A percentile compares a stretch with the other conserved stretches of the same genome.
phyloP scores from a whole-genome alignment of 2,797 vertebrate genomes.

The Danio aesculapii region DNA sequence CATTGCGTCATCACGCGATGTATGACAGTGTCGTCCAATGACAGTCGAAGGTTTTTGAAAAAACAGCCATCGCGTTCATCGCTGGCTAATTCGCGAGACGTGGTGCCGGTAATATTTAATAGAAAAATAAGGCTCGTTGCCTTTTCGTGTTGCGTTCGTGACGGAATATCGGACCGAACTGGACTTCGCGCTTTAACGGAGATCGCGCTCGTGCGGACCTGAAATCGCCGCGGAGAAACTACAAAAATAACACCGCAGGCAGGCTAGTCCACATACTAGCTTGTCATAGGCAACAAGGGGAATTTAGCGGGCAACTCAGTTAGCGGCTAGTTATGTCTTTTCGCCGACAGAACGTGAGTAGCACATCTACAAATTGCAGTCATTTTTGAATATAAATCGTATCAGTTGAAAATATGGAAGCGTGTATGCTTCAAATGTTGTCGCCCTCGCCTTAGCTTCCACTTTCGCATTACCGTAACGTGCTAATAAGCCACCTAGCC shows the following conservation, averaged over 20 bases:
- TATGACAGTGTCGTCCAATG: constrained; percentile 49
- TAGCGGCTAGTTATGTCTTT: constrained; percentile 60
- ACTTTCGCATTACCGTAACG: background rate
- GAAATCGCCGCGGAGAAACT: constrained; percentile 29
- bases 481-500: constrained; percentile 11
- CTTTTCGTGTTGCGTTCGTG: constrained; percentile 44
- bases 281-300: constrained; percentile 50
- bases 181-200: constrained; percentile 43
- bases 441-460: background rate
- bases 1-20: constrained; percentile 40
- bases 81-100: constrained; percentile 60
- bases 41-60: constrained; percentile 45
- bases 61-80: constrained; percentile 58
- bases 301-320: constrained; percentile 50
- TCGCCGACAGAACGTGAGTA: constrained; percentile 64
- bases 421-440: background rate
- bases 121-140: constrained; percentile 41
- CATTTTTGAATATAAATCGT: background rate
- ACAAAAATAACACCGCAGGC: constrained; percentile 20
- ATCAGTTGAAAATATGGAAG: background rate
- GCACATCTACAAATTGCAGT: background rate
- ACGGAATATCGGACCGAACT: constrained; percentile 51
- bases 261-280: constrained; percentile 49
- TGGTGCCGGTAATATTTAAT: constrained; percentile 62
- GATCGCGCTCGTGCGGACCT: constrained; percentile 33